A percentile compares a stretch with the other conserved stretches of the same genome.
Evolutionary conservation across 2,888 invertebrate genomes (phyloP).

Genomic region (Hyposoter didymator): DNA sequence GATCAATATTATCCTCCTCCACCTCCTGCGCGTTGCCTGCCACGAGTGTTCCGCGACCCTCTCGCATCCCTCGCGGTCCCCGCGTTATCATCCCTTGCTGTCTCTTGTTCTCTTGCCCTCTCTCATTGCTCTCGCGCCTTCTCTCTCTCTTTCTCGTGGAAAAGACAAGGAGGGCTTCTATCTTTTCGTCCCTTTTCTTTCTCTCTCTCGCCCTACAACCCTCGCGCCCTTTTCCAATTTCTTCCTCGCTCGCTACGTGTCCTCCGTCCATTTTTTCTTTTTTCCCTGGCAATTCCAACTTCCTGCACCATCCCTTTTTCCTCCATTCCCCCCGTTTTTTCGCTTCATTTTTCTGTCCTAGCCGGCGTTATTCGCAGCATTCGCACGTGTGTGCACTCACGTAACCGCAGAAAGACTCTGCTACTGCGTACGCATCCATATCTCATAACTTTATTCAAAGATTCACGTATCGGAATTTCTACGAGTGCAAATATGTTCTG

Average conservation of each 20-base stretch:
- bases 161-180: conserved; percentile 52
- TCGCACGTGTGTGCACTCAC: conserved; percentile 63
- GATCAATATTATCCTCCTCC: conserved; percentile 84
- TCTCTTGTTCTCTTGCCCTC: conserved; percentile 59
- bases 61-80: conserved; percentile 66
- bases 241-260: conserved; percentile 50
- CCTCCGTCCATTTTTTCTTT: conserved; percentile 26
- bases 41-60: conserved; percentile 64
- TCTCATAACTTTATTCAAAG: conserved; percentile 34
- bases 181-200: conserved; percentile 68
- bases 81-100: conserved; percentile 65
- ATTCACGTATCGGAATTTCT: conserved; percentile 33
- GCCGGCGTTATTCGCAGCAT: conserved; percentile 43
- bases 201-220: conserved; percentile 43
- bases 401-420: conserved; percentile 19
- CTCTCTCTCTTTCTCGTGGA: conserved; percentile 18
- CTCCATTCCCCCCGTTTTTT: conserved; percentile 13
- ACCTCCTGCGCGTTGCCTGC: conserved; percentile 73
- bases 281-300: conserved; percentile 47
- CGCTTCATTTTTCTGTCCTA: conserved; percentile 20
- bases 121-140: conserved; percentile 48
- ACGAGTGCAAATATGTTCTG: conserved; percentile 43
- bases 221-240: conserved; percentile 64
- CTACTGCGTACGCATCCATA: conserved; percentile 44
- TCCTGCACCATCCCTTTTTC: conserved; percentile 35